These are phyloP conservation scores for Brachyistius frenatus DNA, from an alignment of 2,113 vertebrate species.

Conservation along the genomic window DNA sequence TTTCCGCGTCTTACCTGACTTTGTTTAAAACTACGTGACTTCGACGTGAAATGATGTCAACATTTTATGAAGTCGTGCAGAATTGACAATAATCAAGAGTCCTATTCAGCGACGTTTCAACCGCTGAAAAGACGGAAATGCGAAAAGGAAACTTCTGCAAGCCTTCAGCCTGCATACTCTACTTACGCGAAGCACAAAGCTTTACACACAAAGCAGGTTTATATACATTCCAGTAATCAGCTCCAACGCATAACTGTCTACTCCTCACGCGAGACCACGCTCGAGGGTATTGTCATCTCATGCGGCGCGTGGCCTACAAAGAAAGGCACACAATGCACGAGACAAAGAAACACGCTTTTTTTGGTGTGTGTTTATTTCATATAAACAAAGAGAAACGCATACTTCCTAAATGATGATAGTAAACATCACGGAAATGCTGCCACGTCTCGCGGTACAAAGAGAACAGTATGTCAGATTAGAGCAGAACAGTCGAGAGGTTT, in stretches of 20 bases:
- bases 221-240: constrained; percentile 22
- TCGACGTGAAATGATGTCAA: neutral
- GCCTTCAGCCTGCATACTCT: neutral
- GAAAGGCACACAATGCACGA: neutral
- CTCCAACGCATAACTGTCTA: neutral
- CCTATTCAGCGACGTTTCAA: too few relatives aligned
- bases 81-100: too few relatives aligned
- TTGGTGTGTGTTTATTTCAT: too few relatives aligned
- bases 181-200: neutral
- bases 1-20: neutral
- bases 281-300: neutral
- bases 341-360: neutral
- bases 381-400: neutral
- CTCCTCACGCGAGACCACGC: neutral
- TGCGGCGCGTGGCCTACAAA: neutral
- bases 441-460: neutral
- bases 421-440: neutral
- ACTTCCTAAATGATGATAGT: neutral
- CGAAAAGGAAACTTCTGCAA: neutral
- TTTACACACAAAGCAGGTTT: constrained; percentile 1
- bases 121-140: neutral
- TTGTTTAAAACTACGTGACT: too few relatives aligned
- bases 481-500: too few relatives aligned
- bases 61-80: constrained; percentile 11
- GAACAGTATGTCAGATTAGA: neutral